phyloP scores from a whole-genome alignment of 1,140 invertebrate genomes.

The Camponotus vicinus region DNA sequence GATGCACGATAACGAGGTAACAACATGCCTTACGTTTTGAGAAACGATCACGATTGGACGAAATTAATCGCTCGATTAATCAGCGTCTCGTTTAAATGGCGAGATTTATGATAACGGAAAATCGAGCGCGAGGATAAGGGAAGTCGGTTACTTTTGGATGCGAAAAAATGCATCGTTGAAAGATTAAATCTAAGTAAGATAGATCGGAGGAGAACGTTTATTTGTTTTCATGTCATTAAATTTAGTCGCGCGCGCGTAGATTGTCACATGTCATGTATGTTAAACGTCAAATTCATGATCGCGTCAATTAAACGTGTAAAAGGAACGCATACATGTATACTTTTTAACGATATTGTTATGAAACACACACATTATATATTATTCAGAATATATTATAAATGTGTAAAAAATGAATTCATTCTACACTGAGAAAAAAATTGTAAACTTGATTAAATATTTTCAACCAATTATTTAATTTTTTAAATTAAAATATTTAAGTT shows the following conservation, averaged over 20 bases:
- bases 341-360: not conserved
- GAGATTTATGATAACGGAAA: not conserved
- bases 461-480: too few species aligned
- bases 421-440: too few species aligned
- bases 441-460: too few species aligned
- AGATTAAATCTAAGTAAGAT: not conserved
- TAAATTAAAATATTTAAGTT: too few species aligned
- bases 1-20: slow-evolving; percentile 43
- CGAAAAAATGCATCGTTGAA: slow-evolving; percentile 15
- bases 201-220: not conserved
- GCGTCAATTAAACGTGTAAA: slow-evolving; percentile 31
- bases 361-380: not conserved
- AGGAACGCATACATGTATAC: not conserved
- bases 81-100: not conserved
- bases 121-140: not conserved
- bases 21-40: slow-evolving; percentile 3
- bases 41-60: not conserved
- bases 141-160: not conserved
- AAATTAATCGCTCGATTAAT: not conserved
- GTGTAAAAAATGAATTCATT: too few species aligned
- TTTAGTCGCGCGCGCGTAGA: slow-evolving; percentile 8
- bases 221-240: not conserved
- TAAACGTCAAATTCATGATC: slow-evolving; percentile 2
- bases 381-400: too few species aligned
- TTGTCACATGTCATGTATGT: not conserved